Percentiles rank a stretch among this genome's conserved stretches.
Conservation (phyloP, 2,888 invertebrate genomes). For the Phaonia tiefii region DNA sequence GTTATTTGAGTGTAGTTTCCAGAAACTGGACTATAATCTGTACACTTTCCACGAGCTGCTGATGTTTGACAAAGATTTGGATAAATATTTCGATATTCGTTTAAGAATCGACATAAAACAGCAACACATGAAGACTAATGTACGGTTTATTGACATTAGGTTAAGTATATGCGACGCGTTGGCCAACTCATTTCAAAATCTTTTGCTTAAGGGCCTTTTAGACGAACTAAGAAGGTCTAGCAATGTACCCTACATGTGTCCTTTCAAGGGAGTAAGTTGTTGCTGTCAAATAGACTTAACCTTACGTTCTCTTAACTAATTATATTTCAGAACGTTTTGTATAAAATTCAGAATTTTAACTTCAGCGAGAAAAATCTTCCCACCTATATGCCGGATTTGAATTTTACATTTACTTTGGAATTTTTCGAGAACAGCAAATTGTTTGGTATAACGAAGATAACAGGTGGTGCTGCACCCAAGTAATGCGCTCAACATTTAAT, state of each 20-base stretch:
- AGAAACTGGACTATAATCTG: not conserved
- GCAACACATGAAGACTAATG: too few species aligned
- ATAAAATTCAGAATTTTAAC: not conserved
- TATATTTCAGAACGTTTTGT: conserved; percentile 12
- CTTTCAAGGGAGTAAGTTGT: not conserved
- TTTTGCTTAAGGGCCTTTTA: not conserved
- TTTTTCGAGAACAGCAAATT: not conserved
- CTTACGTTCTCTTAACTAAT: not conserved
- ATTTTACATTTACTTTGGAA: not conserved
- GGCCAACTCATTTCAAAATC: not conserved
- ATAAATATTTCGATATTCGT: not conserved
- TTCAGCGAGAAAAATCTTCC: not conserved
- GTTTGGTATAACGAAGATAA: not conserved
- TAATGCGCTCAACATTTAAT: too few species aligned
- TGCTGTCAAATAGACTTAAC: not conserved
- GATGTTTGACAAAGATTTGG: not conserved
- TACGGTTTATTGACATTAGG: conserved; percentile 3
- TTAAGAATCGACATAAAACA: not conserved
- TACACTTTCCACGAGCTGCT: not conserved
- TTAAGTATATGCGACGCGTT: not conserved
- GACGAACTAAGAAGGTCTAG: not conserved
- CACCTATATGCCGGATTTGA: not conserved
- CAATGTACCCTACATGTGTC: conserved; percentile 1
- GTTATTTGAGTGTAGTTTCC: not conserved
- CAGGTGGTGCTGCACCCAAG: not conserved